Conservation (phyloP, 2,113 vertebrate species). For the Anolis carolinensis region DNA sequence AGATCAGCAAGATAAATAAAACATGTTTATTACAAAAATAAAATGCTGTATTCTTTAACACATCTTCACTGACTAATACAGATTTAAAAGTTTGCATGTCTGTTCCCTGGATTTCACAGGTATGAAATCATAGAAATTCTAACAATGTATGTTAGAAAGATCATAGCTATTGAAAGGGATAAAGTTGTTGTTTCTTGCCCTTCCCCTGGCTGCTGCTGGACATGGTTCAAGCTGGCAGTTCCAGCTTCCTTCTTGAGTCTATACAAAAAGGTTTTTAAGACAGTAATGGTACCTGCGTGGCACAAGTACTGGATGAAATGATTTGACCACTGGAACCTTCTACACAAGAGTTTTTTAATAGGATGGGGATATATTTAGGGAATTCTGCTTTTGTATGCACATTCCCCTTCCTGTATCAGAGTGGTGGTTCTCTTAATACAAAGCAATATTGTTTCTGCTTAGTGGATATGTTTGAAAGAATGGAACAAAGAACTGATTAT, state of each 20-base stretch:
- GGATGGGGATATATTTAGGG: background rate
- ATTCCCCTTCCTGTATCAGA: background rate
- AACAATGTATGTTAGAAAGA: background rate
- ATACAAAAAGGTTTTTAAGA: background rate
- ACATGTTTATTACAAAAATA: slow-evolving; percentile 78
- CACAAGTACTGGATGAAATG: background rate
- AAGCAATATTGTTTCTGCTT: slow-evolving; percentile 49
- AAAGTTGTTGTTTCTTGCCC: slow-evolving; percentile 25
- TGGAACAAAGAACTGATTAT: slow-evolving; percentile 53
- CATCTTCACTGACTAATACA: slow-evolving; percentile 75
- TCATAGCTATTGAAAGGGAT: slow-evolving; percentile 22
- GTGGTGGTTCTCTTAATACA: slow-evolving; percentile 13
- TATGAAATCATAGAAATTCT: rapidly evolving
- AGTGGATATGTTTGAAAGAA: slow-evolving; percentile 45
- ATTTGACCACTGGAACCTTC: too few relatives aligned
- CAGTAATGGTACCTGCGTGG: background rate
- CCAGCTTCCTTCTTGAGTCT: background rate
- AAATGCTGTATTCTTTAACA: slow-evolving; percentile 76
- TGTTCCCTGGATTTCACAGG: background rate
- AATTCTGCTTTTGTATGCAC: background rate
- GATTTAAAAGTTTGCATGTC: slow-evolving; percentile 37
- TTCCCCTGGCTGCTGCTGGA: background rate
- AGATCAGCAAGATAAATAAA: slow-evolving; percentile 81
- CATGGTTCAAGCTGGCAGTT: background rate
- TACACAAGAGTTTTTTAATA: background rate